Percentiles rank a stretch among this genome's conserved stretches.
These are phyloP conservation scores for Solenopsis fugax DNA, from an alignment of 1,140 invertebrate genomes.

Conservation along the genomic window DNA sequence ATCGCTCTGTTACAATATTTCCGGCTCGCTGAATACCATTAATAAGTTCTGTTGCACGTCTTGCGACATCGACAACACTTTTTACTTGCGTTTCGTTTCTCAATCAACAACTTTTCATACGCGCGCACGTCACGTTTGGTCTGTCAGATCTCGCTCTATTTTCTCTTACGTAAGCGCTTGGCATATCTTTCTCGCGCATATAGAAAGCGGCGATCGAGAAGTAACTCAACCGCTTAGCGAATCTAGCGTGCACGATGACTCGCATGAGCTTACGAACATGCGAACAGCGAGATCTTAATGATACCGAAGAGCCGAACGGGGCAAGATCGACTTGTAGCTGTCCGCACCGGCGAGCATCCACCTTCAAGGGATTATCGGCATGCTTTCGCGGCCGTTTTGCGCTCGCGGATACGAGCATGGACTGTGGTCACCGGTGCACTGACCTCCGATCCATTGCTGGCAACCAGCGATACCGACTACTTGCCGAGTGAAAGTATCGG, in stretches of 20 bases:
- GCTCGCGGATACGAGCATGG: conserved; percentile 64
- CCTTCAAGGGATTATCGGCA: conserved; percentile 47
- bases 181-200: conserved; percentile 14
- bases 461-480: conserved; percentile 75
- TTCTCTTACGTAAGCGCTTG: conserved; percentile 46
- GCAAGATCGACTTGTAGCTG: conserved; percentile 35
- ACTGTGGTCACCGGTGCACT: conserved; percentile 80
- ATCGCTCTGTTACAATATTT: not conserved
- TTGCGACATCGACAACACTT: not conserved
- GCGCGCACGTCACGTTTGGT: conserved; percentile 7
- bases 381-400: conserved; percentile 66
- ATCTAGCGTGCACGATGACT: conserved; percentile 44
- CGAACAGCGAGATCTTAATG: conserved; percentile 20
- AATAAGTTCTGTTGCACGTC: not conserved
- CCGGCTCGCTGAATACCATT: not conserved
- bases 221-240: conserved; percentile 18
- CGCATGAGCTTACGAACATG: conserved; percentile 22
- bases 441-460: conserved; percentile 79
- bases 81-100: conserved; percentile 26
- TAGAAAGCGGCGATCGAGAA: conserved; percentile 53
- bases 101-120: conserved; percentile 26
- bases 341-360: conserved; percentile 39
- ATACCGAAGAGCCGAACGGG: conserved; percentile 11
- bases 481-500: conserved; percentile 79
- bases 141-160: conserved; percentile 37